Evolutionary conservation across 2,888 invertebrate genomes (phyloP).

Genomic region (Macaria notata): DNA sequence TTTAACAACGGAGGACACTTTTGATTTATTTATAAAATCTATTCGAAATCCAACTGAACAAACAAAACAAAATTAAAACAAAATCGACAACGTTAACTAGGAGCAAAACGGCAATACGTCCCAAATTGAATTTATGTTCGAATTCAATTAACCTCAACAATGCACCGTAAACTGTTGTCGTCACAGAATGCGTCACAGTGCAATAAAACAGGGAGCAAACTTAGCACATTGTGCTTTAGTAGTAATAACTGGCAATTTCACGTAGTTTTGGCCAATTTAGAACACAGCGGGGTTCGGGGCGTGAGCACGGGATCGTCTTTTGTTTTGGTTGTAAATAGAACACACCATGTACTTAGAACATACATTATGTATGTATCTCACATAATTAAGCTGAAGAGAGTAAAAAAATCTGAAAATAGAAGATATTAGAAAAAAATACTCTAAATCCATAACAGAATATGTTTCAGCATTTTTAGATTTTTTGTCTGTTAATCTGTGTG

Average conservation of each 20-base stretch:
- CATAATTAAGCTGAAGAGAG: no score
- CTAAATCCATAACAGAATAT: no score
- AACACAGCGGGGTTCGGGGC: constrained; percentile 17
- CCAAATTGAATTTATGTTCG: constrained; percentile 8
- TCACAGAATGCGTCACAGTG: constrained; percentile 18
- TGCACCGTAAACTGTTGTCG: constrained; percentile 13
- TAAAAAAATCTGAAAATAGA: no score
- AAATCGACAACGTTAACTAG: neutral
- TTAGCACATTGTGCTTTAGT: constrained; percentile 11
- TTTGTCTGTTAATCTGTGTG: no score
- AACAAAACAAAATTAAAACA: neutral
- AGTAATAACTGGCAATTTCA: constrained; percentile 19
- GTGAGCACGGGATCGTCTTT: constrained; percentile 1
- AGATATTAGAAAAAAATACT: no score
- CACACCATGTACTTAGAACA: neutral
- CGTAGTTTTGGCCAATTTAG: constrained; percentile 20
- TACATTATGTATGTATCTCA: neutral
- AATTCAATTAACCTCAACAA: constrained; percentile 17
- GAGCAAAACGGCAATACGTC: neutral
- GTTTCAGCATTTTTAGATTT: no score
- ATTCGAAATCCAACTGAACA: no score
- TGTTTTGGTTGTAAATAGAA: constrained; percentile 1
- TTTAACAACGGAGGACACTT: no score
- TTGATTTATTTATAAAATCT: no score
- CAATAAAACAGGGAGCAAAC: constrained; percentile 20